phyloP scores from a whole-genome alignment of 2,888 invertebrate genomes.

The Chromoteleia sp. region DNA sequence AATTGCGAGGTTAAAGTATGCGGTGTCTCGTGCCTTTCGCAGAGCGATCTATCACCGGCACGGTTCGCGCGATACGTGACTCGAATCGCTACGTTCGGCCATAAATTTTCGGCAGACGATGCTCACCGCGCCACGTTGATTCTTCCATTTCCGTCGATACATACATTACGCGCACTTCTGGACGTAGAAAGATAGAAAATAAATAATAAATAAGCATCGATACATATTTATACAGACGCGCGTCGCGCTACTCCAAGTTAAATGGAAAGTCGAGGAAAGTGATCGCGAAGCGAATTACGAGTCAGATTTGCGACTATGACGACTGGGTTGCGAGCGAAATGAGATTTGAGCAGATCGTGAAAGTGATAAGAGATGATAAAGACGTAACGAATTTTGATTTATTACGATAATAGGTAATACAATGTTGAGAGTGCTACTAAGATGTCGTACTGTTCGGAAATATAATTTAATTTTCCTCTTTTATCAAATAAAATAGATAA shows the following conservation, averaged over 20 bases:
- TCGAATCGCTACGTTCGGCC: conserved; percentile 61
- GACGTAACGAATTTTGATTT: not conserved
- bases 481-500: no score
- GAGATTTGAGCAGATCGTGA: not conserved
- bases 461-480: no score
- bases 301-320: conserved; percentile 14
- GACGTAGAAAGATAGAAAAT: conserved; percentile 26
- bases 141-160: conserved; percentile 58
- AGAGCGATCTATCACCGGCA: conserved; percentile 73
- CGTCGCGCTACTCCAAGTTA: no score
- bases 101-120: conserved; percentile 54
- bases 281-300: conserved; percentile 11
- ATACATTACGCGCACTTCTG: conserved; percentile 16
- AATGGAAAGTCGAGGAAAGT: conserved; percentile 13
- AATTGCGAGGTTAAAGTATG: conserved; percentile 59
- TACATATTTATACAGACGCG: no score
- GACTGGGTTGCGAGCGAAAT: conserved; percentile 1
- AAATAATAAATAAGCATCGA: conserved; percentile 3
- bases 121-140: conserved; percentile 36
- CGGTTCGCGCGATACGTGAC: conserved; percentile 71
- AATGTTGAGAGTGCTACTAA: no score
- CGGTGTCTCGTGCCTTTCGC: conserved; percentile 66
- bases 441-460: no score
- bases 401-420: not conserved
- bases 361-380: not conserved